Percentiles rank a stretch among this genome's conserved stretches.
Evolutionary conservation across 1,140 invertebrate species (phyloP).

Genomic region (Protaetia brevitarsis): DNA sequence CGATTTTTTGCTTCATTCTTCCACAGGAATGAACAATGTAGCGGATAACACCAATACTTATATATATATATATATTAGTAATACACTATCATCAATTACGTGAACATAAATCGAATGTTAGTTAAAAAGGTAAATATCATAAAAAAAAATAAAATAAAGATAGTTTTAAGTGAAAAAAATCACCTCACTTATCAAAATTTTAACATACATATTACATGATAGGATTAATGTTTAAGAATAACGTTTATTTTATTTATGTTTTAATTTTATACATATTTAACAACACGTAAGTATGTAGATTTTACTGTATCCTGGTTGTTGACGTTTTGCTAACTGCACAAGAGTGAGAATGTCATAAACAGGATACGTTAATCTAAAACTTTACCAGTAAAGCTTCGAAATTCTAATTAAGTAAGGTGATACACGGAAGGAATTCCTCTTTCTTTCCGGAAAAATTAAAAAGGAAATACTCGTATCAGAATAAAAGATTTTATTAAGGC

Average conservation of each 20-base stretch:
- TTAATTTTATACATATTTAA: too few relatives aligned
- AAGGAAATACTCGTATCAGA: background rate
- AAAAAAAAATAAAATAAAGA: background rate
- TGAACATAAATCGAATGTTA: background rate
- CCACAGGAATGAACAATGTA: background rate
- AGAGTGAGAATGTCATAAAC: too few relatives aligned
- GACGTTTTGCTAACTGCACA: background rate
- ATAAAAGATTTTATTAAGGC: background rate
- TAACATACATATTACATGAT: too few relatives aligned
- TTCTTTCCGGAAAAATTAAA: background rate
- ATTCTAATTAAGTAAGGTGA: conserved; percentile 9
- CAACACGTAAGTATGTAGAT: too few relatives aligned
- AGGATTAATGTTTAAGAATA: too few relatives aligned
- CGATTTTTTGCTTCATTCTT: too few relatives aligned
- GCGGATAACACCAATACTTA: conserved; percentile 5
- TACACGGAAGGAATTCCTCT: background rate
- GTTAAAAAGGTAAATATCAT: background rate
- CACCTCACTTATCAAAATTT: too few relatives aligned
- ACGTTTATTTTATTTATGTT: too few relatives aligned
- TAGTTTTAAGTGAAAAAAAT: too few relatives aligned
- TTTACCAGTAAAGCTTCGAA: background rate
- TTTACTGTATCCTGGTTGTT: background rate
- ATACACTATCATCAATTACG: background rate
- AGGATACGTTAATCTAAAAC: too few relatives aligned
- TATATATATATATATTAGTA: background rate